phyloP scores from a whole-genome alignment of 2,888 invertebrate species.

The Euzophera pinguis region DNA sequence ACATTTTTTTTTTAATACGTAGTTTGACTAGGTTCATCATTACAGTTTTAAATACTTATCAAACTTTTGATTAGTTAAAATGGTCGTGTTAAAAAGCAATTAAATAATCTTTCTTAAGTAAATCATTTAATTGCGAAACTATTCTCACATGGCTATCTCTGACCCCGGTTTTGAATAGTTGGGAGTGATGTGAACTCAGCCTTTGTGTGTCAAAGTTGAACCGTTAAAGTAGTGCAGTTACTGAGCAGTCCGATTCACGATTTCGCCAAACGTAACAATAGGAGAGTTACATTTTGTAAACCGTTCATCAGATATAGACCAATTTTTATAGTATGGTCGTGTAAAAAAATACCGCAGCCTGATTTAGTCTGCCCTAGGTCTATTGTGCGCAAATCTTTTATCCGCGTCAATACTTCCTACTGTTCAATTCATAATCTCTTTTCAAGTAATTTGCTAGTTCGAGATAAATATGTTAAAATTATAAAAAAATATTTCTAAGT shows the following conservation, averaged over 20 bases:
- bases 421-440: neutral
- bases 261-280: conserved; percentile 50
- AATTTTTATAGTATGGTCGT: conserved; percentile 2
- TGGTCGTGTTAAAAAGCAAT: neutral
- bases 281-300: conserved; percentile 38
- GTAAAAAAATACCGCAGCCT: neutral
- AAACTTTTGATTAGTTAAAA: no score
- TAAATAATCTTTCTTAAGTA: conserved; percentile 4
- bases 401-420: neutral
- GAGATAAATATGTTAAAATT: neutral
- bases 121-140: conserved; percentile 6
- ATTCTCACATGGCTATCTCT: conserved; percentile 22
- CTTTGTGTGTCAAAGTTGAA: conserved; percentile 68
- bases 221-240: conserved; percentile 57
- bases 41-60: no score
- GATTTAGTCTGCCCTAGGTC: neutral
- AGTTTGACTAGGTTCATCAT: no score
- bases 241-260: conserved; percentile 50
- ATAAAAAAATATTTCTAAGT: neutral
- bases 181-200: conserved; percentile 32
- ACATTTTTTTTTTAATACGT: no score
- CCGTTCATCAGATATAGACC: conserved; percentile 29
- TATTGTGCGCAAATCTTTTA: neutral
- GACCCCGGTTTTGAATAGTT: conserved; percentile 23
- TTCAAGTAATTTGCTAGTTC: neutral